A percentile compares a stretch with the other conserved stretches of the same genome.
These are phyloP conservation scores for Istiophorus platypterus DNA, from an alignment of 2,113 vertebrate species.

Conservation along the genomic window DNA sequence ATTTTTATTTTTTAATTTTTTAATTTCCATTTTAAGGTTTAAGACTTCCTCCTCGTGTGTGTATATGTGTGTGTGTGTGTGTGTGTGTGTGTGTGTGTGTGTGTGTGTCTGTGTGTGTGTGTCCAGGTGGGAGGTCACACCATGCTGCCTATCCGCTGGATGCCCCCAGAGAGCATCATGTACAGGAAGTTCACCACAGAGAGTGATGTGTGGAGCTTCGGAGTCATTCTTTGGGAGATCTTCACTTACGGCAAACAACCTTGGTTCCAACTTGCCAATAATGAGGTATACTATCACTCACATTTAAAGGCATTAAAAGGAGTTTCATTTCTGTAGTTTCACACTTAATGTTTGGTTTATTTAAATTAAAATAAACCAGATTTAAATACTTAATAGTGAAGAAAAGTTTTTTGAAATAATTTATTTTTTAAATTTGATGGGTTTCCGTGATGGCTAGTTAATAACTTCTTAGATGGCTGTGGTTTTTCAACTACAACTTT, in stretches of 20 bases:
- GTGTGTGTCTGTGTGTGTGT: background rate
- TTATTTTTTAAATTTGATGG: too few relatives aligned
- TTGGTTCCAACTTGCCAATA: constrained; percentile 98
- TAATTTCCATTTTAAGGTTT: background rate
- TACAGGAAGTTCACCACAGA: constrained; percentile 99
- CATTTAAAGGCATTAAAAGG: background rate
- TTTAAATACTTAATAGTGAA: too few relatives aligned
- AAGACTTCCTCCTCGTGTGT: background rate
- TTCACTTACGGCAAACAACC: constrained; percentile 99
- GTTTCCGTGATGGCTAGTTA: too few relatives aligned
- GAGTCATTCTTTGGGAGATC: constrained; percentile 99
- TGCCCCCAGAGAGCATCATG: constrained; percentile 99
- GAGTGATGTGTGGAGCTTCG: constrained; percentile 98
- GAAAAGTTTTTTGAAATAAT: too few relatives aligned
- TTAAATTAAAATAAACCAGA: too few relatives aligned
- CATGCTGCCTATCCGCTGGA: constrained; percentile 98
- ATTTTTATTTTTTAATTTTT: too few relatives aligned
- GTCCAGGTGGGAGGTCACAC: constrained; percentile 96
- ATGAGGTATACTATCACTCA: constrained; percentile 86
- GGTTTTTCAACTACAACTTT: too few relatives aligned
- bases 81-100: too few relatives aligned
- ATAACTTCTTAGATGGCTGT: too few relatives aligned
- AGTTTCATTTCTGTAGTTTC: background rate
- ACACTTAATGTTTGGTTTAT: too few relatives aligned
- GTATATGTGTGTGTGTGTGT: too few relatives aligned